phyloP scores from a whole-genome alignment of 2,797 vertebrate genomes.

The Manis javanica region DNA sequence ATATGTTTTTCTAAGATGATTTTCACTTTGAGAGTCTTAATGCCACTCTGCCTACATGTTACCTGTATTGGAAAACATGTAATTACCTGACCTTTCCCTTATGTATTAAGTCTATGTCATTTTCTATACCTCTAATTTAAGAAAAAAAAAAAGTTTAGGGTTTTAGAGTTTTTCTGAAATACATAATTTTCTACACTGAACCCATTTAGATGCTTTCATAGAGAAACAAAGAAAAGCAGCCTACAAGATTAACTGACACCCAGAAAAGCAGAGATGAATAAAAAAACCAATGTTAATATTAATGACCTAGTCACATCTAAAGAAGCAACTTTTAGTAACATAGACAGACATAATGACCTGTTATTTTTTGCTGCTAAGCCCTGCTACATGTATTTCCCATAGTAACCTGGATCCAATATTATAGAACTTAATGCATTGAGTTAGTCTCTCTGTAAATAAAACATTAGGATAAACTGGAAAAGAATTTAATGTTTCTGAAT shows the following conservation, averaged over 20 bases:
- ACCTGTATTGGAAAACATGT: neutral
- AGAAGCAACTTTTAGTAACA: conserved; percentile 78
- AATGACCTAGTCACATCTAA: conserved; percentile 76
- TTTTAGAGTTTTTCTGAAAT: conserved; percentile 48
- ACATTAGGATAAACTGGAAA: conserved; percentile 84
- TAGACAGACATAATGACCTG: conserved; percentile 78
- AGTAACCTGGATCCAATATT: conserved; percentile 81
- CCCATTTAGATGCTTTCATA: conserved; percentile 60
- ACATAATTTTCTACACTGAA: conserved; percentile 41
- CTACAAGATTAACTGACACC: conserved; percentile 63
- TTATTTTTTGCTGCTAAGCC: conserved; percentile 66
- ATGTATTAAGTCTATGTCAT: neutral
- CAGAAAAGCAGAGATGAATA: conserved; percentile 60
- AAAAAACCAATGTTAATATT: conserved; percentile 61
- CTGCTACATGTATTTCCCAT: conserved; percentile 77
- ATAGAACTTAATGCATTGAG: conserved; percentile 81
- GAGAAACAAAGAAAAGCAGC: neutral
- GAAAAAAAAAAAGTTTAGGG: conserved; percentile 3
- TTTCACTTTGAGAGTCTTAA: neutral
- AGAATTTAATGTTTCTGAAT: conserved; percentile 79
- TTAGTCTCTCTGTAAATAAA: conserved; percentile 82
- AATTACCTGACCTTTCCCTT: neutral
- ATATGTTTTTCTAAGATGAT: conserved; percentile 30
- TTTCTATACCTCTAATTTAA: conserved; percentile 14
- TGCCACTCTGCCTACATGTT: neutral